phyloP scores from a whole-genome alignment of 2,113 vertebrate genomes.

The Eubucco bourcierii region DNA sequence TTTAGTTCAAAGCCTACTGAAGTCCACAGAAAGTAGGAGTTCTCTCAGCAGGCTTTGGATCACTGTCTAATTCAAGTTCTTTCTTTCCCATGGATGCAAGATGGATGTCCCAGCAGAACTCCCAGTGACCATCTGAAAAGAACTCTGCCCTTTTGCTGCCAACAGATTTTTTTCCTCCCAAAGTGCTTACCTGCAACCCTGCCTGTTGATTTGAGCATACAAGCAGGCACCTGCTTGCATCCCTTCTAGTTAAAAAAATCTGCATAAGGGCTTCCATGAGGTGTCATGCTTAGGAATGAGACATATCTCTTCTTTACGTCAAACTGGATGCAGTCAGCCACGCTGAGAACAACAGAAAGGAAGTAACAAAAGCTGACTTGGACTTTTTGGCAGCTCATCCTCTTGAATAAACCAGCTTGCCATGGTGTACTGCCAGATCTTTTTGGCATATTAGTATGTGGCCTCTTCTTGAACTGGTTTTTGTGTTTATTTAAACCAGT shows the following conservation, averaged over 20 bases:
- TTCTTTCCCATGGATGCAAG: neutral
- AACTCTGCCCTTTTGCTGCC: neutral
- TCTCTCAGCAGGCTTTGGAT: neutral
- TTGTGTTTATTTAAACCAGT: neutral
- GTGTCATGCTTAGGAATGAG: neutral
- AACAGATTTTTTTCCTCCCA: neutral
- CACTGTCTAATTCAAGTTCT: neutral
- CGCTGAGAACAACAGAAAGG: neutral
- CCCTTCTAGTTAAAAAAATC: neutral
- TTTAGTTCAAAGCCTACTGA: neutral
- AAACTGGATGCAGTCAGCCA: neutral
- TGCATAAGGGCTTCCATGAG: rapidly evolving
- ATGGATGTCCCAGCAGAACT: neutral
- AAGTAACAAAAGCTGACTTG: neutral
- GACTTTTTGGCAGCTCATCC: neutral
- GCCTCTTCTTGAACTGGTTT: neutral
- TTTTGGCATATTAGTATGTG: neutral
- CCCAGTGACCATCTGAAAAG: neutral
- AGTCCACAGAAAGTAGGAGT: neutral
- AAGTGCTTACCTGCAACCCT: neutral
- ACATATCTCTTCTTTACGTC: neutral
- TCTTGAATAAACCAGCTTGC: neutral
- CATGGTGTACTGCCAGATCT: neutral
- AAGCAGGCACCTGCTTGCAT: neutral
- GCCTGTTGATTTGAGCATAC: neutral